A percentile compares a stretch with the other conserved stretches of the same genome.
These are phyloP conservation scores for Synodontis membranacea DNA, from an alignment of 2,113 vertebrate genomes.

Conservation along the genomic window DNA sequence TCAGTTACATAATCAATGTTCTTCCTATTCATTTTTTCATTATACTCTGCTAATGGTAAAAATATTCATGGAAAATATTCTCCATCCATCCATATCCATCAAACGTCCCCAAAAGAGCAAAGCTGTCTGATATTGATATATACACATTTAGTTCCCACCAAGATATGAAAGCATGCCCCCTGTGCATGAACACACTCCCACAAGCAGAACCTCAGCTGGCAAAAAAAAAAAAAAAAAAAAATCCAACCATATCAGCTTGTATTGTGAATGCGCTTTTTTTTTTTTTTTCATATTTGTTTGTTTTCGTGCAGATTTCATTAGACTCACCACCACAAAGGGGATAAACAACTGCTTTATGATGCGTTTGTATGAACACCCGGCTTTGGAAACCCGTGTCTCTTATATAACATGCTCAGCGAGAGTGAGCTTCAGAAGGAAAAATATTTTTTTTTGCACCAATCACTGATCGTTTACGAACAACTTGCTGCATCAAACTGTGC, in stretches of 20 bases:
- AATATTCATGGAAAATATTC: neutral
- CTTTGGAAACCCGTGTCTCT: conserved; percentile 16
- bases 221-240: no score
- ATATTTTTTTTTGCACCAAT: neutral
- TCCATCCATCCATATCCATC: no score
- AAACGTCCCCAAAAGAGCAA: neutral
- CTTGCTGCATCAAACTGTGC: neutral
- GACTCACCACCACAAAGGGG: neutral
- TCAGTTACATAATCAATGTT: neutral
- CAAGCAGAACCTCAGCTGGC: conserved; percentile 12
- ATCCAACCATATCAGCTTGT: neutral
- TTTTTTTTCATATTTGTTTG: neutral
- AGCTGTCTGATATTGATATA: neutral
- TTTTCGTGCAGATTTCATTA: neutral
- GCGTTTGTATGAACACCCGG: conserved; percentile 9
- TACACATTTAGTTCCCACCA: neutral
- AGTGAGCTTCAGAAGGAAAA: conserved; percentile 30
- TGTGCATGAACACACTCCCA: conserved; percentile 10
- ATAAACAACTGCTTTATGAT: neutral
- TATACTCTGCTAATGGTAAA: neutral
- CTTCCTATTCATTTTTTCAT: neutral
- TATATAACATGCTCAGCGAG: conserved; percentile 44
- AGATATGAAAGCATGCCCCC: neutral
- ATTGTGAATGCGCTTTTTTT: neutral
- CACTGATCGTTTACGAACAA: neutral